Percentiles rank a stretch among this genome's conserved stretches.
phyloP scores from a whole-genome alignment of 2,888 invertebrate species.

The Lycia hirtaria region DNA sequence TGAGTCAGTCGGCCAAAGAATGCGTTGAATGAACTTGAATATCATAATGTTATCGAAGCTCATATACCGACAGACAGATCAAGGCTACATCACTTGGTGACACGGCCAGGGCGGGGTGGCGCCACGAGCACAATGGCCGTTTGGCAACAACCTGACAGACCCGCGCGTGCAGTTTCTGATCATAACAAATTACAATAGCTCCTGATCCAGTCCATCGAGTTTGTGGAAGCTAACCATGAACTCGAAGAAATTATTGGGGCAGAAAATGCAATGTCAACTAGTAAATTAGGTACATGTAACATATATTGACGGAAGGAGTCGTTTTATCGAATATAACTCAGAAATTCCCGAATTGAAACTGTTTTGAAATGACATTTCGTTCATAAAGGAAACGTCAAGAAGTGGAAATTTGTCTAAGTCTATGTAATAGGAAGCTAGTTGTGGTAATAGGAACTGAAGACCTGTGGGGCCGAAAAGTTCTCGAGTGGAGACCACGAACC shows the following conservation, averaged over 20 bases:
- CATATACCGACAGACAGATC: constrained; percentile 62
- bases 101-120: constrained; percentile 39
- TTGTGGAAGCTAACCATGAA: constrained; percentile 33
- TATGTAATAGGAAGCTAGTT: too few species aligned
- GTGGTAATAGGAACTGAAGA: too few species aligned
- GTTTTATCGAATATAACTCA: too few species aligned
- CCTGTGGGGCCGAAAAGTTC: too few species aligned
- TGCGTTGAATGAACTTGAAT: constrained; percentile 51
- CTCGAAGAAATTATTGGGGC: constrained; percentile 31
- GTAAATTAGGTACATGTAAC: background rate
- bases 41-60: constrained; percentile 54
- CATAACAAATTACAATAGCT: constrained; percentile 33
- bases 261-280: constrained; percentile 21
- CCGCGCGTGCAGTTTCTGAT: constrained; percentile 28
- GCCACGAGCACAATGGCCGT: constrained; percentile 29
- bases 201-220: constrained; percentile 35
- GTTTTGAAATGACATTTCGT: too few species aligned
- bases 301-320: background rate
- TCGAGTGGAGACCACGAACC: too few species aligned
- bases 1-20: constrained; percentile 41
- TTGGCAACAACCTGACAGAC: constrained; percentile 33
- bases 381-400: too few species aligned
- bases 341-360: too few species aligned
- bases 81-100: constrained; percentile 55
- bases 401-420: too few species aligned